Evolutionary conservation across 2,113 vertebrate genomes (phyloP), one percentile per base, ranked within the genome.

Genomic region (Speoplatyrhinus poulsoni): DNA sequence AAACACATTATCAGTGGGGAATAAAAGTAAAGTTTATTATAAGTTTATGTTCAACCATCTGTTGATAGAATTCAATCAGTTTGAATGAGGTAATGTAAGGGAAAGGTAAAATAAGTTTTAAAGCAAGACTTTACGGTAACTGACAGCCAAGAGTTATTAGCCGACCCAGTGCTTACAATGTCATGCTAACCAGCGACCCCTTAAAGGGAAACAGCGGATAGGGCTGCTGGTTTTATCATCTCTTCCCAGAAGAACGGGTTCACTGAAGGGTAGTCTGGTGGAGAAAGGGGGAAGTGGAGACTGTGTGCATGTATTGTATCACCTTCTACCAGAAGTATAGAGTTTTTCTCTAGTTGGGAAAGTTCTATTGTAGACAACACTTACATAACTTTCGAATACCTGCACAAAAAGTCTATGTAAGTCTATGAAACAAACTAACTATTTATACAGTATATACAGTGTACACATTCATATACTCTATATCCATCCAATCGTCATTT

Each of bases 251-350:
- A 68, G 68, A 83, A 77, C 65, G 9, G 52, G 67, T 64, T 79
- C 75, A 72, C 10, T 80, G 81, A 87, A 64, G 88, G 77, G 87
- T 60, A 83, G 69, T 81, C 78, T 81, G 65, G 55, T 41, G 67
- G 57, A 83, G 69, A 70, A 33, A 62, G 49, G 55, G 32, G 16
- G 26, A 57, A 62, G 73, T 63, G 49, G 63, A 62, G 50, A 55
- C 55, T 66, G 16, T 78, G 67, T 68, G 60, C 72, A 50, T 50
- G 4, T 41, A 52, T 72, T 69, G 69, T 85, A 88, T 89, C 73
- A 70, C 69, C 48, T 72, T 68, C 70, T 56, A 12, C 61, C 82
- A 87, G 60, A 60, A 70, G 50, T 72, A 3, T 15, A 68, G 69
- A 74, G 54, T 81, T 72, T 65, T 32, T 52, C 41, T 66, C 49